phyloP scores from a whole-genome alignment of 2,797 vertebrate genomes.

The Mionectes olivaceus region DNA sequence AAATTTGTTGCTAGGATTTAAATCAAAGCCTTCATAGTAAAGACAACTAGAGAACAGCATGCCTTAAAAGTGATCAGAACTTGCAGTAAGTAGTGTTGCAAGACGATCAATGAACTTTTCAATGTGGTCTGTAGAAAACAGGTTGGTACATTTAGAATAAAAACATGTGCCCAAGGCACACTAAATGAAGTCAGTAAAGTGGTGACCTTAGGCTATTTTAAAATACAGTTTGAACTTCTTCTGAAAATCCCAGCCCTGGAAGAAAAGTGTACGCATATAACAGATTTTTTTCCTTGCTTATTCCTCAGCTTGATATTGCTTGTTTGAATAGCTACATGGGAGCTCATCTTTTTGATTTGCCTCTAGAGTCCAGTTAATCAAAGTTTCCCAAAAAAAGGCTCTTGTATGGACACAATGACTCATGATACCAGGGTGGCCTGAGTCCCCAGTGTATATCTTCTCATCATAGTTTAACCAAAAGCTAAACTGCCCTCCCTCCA shows the following conservation, averaged over 20 bases:
- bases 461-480: constrained; percentile 25
- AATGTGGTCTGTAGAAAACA: background rate
- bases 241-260: background rate
- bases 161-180: background rate
- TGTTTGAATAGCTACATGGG: background rate
- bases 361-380: constrained; percentile 11
- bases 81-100: background rate
- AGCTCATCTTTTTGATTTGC: background rate
- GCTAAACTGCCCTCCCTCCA: background rate
- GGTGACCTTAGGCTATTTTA: background rate
- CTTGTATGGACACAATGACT: background rate
- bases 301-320: background rate
- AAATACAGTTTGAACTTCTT: background rate
- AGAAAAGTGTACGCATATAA: background rate
- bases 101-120: background rate
- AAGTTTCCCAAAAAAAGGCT: background rate
- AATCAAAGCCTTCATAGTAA: background rate
- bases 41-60: background rate
- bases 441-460: background rate
- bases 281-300: background rate
- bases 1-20: background rate
- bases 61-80: background rate
- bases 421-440: constrained; percentile 26
- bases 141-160: background rate
- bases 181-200: background rate